Conservation (phyloP, 1,140 invertebrate genomes). For the Idris sp. region DNA sequence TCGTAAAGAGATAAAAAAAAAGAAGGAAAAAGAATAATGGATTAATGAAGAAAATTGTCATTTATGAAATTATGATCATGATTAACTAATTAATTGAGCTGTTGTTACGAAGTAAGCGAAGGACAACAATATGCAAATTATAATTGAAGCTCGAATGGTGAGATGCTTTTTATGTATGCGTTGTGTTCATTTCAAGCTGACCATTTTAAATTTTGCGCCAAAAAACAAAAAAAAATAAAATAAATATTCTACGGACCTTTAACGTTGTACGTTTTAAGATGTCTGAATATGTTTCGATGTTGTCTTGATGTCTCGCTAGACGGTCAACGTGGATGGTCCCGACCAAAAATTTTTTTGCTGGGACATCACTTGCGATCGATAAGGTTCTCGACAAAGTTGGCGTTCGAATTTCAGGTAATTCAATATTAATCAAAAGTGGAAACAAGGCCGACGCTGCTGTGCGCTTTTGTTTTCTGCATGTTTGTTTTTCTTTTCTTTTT, state of each 20-base stretch:
- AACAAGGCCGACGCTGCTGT: slow-evolving; percentile 46
- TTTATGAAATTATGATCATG: slow-evolving; percentile 45
- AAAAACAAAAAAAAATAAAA: neutral
- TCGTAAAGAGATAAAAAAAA: slow-evolving; percentile 35
- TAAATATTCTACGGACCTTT: slow-evolving; percentile 10
- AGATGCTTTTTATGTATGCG: slow-evolving; percentile 31
- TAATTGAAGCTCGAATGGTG: slow-evolving; percentile 31
- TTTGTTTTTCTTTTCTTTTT: too few species aligned
- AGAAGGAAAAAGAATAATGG: slow-evolving; percentile 4
- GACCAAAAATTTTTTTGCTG: neutral
- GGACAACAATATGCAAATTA: slow-evolving; percentile 8
- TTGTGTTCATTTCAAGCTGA: slow-evolving; percentile 50
- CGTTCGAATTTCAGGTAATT: slow-evolving; percentile 39
- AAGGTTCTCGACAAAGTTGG: slow-evolving; percentile 30
- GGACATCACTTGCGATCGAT: slow-evolving; percentile 14
- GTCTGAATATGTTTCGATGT: slow-evolving; percentile 56
- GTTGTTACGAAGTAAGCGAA: slow-evolving; percentile 36
- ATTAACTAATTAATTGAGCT: slow-evolving; percentile 50
- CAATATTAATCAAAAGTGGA: slow-evolving; percentile 52
- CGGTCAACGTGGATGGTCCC: slow-evolving; percentile 9
- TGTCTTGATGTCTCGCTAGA: slow-evolving; percentile 55
- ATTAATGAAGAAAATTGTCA: slow-evolving; percentile 26
- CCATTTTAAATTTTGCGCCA: slow-evolving; percentile 26
- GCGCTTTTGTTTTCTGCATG: slow-evolving; percentile 38
- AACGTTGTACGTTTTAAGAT: slow-evolving; percentile 38